phyloP scores from a whole-genome alignment of 1,140 invertebrate species.

The Argopecten irradians region DNA sequence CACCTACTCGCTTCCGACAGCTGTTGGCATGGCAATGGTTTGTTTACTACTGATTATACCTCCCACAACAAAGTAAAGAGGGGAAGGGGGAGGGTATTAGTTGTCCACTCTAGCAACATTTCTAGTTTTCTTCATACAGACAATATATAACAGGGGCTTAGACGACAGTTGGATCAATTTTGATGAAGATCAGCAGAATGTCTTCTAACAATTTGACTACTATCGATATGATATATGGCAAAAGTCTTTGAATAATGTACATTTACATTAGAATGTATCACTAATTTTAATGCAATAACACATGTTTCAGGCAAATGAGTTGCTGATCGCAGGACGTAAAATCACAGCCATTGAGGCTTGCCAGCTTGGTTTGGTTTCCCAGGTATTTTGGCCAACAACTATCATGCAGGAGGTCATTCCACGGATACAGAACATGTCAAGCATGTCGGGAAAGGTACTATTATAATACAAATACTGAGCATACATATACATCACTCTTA shows the following conservation, averaged over 20 bases:
- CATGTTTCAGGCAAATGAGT: constrained; percentile 83
- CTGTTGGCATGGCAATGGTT: constrained; percentile 88
- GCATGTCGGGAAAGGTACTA: constrained; percentile 67
- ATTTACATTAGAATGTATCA: too few species aligned
- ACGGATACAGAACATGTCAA: constrained; percentile 70
- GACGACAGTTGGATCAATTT: too few species aligned
- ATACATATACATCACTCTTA: not conserved
- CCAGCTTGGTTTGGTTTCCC: constrained; percentile 84
- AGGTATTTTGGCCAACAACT: constrained; percentile 79
- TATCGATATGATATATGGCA: too few species aligned
- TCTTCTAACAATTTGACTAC: too few species aligned
- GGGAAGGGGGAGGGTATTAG: too few species aligned
- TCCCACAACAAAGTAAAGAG: not conserved
- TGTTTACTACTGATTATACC: constrained; percentile 36
- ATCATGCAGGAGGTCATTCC: constrained; percentile 76
- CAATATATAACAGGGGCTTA: too few species aligned
- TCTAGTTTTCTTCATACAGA: too few species aligned
- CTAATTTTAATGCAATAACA: not conserved
- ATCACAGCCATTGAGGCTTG: constrained; percentile 87
- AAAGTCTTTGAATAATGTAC: too few species aligned
- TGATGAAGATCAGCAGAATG: too few species aligned
- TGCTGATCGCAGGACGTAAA: constrained; percentile 88
- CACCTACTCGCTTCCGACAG: constrained; percentile 86
- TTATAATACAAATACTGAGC: not conserved
- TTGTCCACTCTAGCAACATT: too few species aligned